These are phyloP conservation scores for Neodon shergylaensis DNA, from an alignment of 2,113 vertebrate genomes.

Conservation along the genomic window DNA sequence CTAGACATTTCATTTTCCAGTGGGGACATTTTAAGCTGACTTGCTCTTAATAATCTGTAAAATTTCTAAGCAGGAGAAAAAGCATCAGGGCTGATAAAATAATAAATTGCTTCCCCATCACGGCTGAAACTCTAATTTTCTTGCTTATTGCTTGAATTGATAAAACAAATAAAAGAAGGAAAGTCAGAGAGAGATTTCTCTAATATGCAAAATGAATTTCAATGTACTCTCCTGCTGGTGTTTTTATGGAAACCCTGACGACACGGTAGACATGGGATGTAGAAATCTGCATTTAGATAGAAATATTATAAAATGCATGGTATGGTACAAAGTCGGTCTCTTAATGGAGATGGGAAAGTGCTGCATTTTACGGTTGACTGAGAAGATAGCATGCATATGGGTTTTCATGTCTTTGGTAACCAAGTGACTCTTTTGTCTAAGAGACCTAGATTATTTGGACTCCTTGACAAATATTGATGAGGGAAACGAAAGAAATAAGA, in stretches of 20 bases:
- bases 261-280: constrained; percentile 82
- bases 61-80: constrained; percentile 75
- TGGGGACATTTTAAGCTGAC: constrained; percentile 77
- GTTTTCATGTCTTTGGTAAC: constrained; percentile 80
- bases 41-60: constrained; percentile 79
- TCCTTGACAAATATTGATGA: constrained; percentile 70
- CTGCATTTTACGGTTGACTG: constrained; percentile 85
- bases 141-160: constrained; percentile 88
- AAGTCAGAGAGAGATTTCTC: constrained; percentile 83
- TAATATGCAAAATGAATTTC: constrained; percentile 89
- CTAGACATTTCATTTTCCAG: constrained; percentile 78
- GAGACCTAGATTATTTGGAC: constrained; percentile 79
- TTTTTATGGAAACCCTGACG: constrained; percentile 89
- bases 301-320: constrained; percentile 89
- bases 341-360: constrained; percentile 84
- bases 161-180: constrained; percentile 90
- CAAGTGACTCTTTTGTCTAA: constrained; percentile 81
- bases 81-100: constrained; percentile 81
- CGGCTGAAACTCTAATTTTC: constrained; percentile 87
- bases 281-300: constrained; percentile 93
- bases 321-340: constrained; percentile 82
- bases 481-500: too few relatives aligned
- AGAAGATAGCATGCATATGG: constrained; percentile 80
- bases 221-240: constrained; percentile 86
- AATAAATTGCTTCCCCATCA: constrained; percentile 84